Evolutionary conservation across 2,113 vertebrate genomes (phyloP), one percentile per base, ranked within the genome.

Genomic region (Dasypus novemcinctus): DNA sequence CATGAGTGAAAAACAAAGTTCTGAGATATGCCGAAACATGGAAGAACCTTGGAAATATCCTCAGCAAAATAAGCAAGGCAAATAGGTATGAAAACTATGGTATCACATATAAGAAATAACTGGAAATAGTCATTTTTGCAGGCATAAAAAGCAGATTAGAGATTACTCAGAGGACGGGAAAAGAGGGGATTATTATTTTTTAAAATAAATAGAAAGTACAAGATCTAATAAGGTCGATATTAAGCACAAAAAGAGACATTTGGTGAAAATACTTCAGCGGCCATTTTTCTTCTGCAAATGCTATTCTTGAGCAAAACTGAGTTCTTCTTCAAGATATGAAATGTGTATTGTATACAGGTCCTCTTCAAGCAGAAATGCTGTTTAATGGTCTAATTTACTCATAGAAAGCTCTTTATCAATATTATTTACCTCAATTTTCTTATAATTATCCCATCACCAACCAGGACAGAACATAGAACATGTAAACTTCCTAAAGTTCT

Each of bases 401-500:
- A n/a, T 0, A 11, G 52, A 68, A 84, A 78, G 78, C 5, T 5
- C 46, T 93, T 61, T 59, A 59, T n/a, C 68, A n/a, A 29, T 33
- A 11, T 43, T 87, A 29, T 36, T 84, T 66, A 85, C 69, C 85
- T 38, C 7, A 76, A 38, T 57, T 41, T 5, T 75, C 72, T 76
- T 5, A 21, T 25, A 21, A 54, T 80, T 33, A 88, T 57, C 94
- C 38, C 66, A 41, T 97, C 18, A 57, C 41, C 64, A 90, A 43
- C 31, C 41, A 92, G 41, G 41, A 59, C 33, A 93, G 29, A 61
- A 75, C 18, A 41, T 46, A 46, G 41, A 27, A 87, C 63, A 95
- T 33, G 57, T 87, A 78, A 91, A 54, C n/a, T 80, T 93, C 78
- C 59, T 90, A 87, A 96, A 92, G 59, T 64, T 43, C 18, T 63